Evolutionary conservation across 23 tunicate genomes (phyloP).

Genomic region (Halocynthia aurantium): DNA sequence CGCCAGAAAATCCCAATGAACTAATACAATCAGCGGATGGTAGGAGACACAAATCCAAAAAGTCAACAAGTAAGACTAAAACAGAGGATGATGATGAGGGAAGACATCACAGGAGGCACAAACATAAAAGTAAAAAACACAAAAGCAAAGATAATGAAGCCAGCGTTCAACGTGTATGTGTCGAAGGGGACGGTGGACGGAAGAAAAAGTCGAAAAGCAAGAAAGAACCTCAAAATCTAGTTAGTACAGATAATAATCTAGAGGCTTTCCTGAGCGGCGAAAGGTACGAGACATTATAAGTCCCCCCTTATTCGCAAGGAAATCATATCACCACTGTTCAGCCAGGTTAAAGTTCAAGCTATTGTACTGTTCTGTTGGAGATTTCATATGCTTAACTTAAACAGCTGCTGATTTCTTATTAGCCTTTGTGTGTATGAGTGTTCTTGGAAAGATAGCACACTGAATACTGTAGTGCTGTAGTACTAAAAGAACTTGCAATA

Average conservation of each 20-base stretch:
- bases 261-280: conserved; percentile 56
- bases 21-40: neutral
- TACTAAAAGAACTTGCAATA: too few species aligned
- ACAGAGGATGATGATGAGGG: conserved; percentile 1
- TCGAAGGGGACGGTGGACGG: neutral
- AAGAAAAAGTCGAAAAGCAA: conserved; percentile 23
- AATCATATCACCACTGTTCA: too few species aligned
- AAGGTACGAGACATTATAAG: conserved; percentile 27
- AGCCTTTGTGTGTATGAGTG: too few species aligned
- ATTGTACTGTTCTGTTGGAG: too few species aligned
- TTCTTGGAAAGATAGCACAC: too few species aligned
- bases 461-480: too few species aligned
- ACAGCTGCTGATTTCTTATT: too few species aligned
- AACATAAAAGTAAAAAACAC: conserved; percentile 23
- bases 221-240: neutral
- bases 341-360: too few species aligned
- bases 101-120: neutral
- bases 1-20: neutral
- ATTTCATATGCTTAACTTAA: too few species aligned
- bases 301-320: too few species aligned
- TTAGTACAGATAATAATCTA: conserved; percentile 25
- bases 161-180: conserved; percentile 4
- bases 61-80: neutral
- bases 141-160: conserved; percentile 38
- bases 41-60: conserved; percentile 1